phyloP scores from a whole-genome alignment of 2,797 vertebrate species.

The Catostomus latipinnis region DNA sequence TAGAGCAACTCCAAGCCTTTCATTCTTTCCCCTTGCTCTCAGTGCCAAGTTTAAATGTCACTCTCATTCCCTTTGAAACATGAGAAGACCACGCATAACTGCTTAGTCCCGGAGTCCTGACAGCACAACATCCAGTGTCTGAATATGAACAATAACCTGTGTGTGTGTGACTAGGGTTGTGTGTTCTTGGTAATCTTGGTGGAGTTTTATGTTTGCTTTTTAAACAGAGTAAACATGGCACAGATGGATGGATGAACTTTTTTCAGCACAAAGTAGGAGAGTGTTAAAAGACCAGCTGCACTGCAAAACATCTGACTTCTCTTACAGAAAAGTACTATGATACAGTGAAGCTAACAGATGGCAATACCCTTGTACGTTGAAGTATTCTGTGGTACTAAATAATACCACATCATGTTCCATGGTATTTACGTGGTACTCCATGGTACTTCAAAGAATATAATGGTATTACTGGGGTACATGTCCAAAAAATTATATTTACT shows the following conservation, averaged over 20 bases:
- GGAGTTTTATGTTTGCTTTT: neutral
- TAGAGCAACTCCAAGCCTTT: constrained; percentile 38
- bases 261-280: constrained; percentile 28
- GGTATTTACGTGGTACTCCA: neutral
- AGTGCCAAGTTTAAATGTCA: constrained; percentile 74
- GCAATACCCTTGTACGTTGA: no score
- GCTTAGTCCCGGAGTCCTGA: constrained; percentile 54
- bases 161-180: neutral
- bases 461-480: no score
- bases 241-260: constrained; percentile 31
- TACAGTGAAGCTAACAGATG: no score
- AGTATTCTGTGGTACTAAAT: neutral
- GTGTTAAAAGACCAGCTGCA: constrained; percentile 36
- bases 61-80: constrained; percentile 63
- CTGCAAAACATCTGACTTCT: neutral
- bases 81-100: constrained; percentile 58
- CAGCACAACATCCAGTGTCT: constrained; percentile 56
- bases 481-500: no score
- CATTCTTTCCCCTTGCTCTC: constrained; percentile 39
- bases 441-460: no score
- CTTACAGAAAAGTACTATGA: no score
- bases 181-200: neutral
- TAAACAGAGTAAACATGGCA: constrained; percentile 12
- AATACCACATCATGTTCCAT: neutral
- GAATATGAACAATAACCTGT: constrained; percentile 42